These are phyloP conservation scores for Asteroscopus sphinx DNA, from an alignment of 2,888 invertebrate genomes.

Conservation along the genomic window DNA sequence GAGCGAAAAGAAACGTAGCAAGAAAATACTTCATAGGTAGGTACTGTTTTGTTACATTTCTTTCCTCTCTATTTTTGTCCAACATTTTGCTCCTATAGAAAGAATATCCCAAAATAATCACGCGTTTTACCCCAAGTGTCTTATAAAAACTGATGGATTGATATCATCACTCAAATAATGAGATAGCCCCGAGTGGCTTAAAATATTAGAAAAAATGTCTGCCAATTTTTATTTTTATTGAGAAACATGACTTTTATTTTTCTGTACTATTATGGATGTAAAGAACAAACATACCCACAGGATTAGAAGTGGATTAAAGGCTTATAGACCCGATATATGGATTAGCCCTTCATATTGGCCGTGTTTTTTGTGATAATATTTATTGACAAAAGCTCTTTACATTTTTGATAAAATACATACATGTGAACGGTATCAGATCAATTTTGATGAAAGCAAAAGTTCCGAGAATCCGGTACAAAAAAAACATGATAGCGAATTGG, in stretches of 20 bases:
- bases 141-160: slow-evolving; percentile 55
- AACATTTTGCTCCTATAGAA: slow-evolving; percentile 8
- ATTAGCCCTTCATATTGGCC: slow-evolving; percentile 29
- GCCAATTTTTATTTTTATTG: slow-evolving; percentile 39
- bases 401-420: slow-evolving; percentile 14
- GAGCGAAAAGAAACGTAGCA: background rate
- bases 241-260: slow-evolving; percentile 35
- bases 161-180: slow-evolving; percentile 51
- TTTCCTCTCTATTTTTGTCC: slow-evolving; percentile 4
- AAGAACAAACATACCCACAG: slow-evolving; percentile 22
- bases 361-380: slow-evolving; percentile 31
- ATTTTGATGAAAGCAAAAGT: slow-evolving; percentile 17
- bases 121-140: slow-evolving; percentile 37
- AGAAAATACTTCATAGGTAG: background rate
- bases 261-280: slow-evolving; percentile 24
- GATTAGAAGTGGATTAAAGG: slow-evolving; percentile 40
- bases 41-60: background rate
- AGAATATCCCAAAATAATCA: slow-evolving; percentile 35
- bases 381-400: slow-evolving; percentile 36
- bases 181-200: slow-evolving; percentile 32
- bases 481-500: slow-evolving; percentile 7
- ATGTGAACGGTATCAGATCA: slow-evolving; percentile 7
- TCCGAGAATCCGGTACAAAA: background rate
- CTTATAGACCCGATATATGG: slow-evolving; percentile 18
- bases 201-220: slow-evolving; percentile 43